Base-by-base conservation (phyloP, 1,140 invertebrate species). In the Araneus ventricosus region DNA sequence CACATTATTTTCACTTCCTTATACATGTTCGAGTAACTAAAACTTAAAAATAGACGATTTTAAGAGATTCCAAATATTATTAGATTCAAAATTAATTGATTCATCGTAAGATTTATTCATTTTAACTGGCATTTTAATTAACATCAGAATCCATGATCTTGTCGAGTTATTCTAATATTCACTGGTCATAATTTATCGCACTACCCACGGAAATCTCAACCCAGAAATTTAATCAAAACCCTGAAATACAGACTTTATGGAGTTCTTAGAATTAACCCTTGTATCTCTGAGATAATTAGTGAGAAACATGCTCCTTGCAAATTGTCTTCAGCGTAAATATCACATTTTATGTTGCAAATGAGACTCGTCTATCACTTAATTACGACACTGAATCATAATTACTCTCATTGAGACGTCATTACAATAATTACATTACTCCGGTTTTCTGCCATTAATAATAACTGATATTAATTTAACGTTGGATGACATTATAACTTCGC, bases 341-440 rank as follows among this genome's bases (percentile, higher is more conserved):
- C 67, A 75, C 70, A 37, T 75, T 75, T 75, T 75, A 34, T 75
- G 17, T 20, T 20, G 14, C 27, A 75, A 75, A 75, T 37, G 24
- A 67, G 24, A n/a, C 63, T 67, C n/a, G 3, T 22, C 59, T n/a
- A n/a, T 22, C 59, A n/a, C 24, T n/a, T 67, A 67, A 67, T 67
- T 30, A 30, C 63, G 10, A 27, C 63, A n/a, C 63, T 67, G 34
- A 75, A 75, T 75, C 70, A 75, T 75, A 75, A 75, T 75, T 75
- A 75, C 70, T 37, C 27, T 37, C 14, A 17, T 14, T 20, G 30
- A 34, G 14, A 30, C 30, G 59, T 75, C 70, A 75, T 75, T 75
- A 75, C 17, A 75, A 75, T 75, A 75, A 75, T 75, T 75, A 20
- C 70, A 75, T 75, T 75, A 75, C 70, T 75, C 30, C 17, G 27